These are phyloP conservation scores for Alethe diademata DNA, from an alignment of 2,113 vertebrate genomes.

Conservation along the genomic window DNA sequence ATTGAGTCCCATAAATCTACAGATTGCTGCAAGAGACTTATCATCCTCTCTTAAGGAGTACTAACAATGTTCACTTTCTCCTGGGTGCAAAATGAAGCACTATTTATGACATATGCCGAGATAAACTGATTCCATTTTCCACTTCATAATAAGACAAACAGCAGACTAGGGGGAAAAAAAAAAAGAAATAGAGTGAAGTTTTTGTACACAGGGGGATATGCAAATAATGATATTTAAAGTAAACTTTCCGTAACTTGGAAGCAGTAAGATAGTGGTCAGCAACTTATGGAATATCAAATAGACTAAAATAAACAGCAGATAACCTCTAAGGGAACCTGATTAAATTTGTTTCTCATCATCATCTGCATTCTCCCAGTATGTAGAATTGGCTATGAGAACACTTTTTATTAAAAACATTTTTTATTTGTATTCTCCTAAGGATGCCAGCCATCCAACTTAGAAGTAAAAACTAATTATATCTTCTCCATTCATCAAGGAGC, in stretches of 20 bases:
- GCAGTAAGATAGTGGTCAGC: constrained; percentile 35
- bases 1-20: background rate
- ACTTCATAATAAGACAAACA: constrained; percentile 31
- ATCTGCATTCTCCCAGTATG: background rate
- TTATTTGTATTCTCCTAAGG: constrained; percentile 44
- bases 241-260: constrained; percentile 13
- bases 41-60: background rate
- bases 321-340: background rate
- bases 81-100: constrained; percentile 16
- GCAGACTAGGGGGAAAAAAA: background rate
- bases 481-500: background rate
- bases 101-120: background rate
- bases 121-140: constrained; percentile 25
- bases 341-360: constrained; percentile 37
- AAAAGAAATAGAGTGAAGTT: background rate
- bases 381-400: background rate
- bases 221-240: constrained; percentile 26
- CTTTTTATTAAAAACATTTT: constrained; percentile 63
- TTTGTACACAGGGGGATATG: background rate
- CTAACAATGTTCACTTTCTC: background rate
- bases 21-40: background rate
- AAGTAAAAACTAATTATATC: constrained; percentile 6
- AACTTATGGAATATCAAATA: constrained; percentile 31
- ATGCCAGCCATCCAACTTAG: background rate
- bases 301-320: constrained; percentile 33